Base-by-base conservation (phyloP, 2,797 vertebrate genomes). In the Cottoperca gobio region DNA sequence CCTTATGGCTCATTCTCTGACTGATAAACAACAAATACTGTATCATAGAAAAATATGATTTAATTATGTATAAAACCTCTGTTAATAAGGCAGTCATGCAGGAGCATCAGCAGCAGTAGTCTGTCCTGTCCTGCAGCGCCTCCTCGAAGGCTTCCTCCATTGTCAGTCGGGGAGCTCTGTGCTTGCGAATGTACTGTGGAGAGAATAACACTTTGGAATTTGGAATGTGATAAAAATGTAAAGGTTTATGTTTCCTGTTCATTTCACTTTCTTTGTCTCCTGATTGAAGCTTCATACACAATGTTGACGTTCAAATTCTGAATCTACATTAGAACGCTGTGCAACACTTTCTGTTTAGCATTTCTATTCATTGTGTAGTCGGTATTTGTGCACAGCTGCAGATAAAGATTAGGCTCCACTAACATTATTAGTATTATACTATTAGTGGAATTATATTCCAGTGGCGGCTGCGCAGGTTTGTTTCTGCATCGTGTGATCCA, bases 141-240 rank as follows among this genome's bases (percentile, higher is more conserved):
- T 95, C 92, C 59, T 92, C 80, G 52, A 92, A 68, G 0, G 94
- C 94, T 0, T 93, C 83, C 70, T 96, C 90, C 73, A 92, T 0
- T 0, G 90, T 95, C 67, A 95, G 79, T 40, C 78, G 93, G 31
- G 93, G 73, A 1, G 93, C 63, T 85, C 81, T 95, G 89, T 93
- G 94, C 17, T 55, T 81, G 17, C 23, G 81, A 65, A 98, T 96
- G 58, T 92, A 95, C 97, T 98, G 88, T 2, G 63, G 42, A 64
- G 17, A 79, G 12, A 65, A 59, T 6, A 5, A 50, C 19, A 7
- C n/a, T n/a, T 7, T 26, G 8, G 0, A 66, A 28, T 11, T 9
- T 19, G 3, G 11, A 48, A 42, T 13, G 2, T 33, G 54, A 50
- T 8, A 39, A 1, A 2, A 50, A 28, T 49, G 33, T 35, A 33